Conservation (phyloP, 2,888 invertebrate genomes). For the Aspidiotus rigidus region DNA sequence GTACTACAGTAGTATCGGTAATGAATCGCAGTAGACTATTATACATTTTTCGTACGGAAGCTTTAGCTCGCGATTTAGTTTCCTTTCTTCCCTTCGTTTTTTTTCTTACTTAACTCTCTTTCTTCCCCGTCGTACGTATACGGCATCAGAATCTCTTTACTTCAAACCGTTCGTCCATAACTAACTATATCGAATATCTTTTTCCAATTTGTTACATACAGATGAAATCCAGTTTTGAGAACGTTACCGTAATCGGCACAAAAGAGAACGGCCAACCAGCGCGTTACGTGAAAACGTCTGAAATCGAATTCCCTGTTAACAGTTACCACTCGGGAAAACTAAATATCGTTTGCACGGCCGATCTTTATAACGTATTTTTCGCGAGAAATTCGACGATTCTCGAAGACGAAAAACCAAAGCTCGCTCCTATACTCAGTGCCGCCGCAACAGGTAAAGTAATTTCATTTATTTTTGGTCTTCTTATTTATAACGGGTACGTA, state of each 20-base stretch:
- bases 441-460: constrained; percentile 30
- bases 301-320: constrained; percentile 56
- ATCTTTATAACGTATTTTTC: constrained; percentile 58
- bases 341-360: constrained; percentile 57
- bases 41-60: too few species aligned
- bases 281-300: constrained; percentile 43
- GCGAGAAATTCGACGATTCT: constrained; percentile 54
- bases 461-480: not conserved
- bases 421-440: constrained; percentile 62
- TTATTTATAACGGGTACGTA: not conserved
- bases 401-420: constrained; percentile 65
- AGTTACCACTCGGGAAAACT: constrained; percentile 58
- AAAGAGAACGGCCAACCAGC: constrained; percentile 18
- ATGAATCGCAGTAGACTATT: too few species aligned
- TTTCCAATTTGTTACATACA: constrained; percentile 6
- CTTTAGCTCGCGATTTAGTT: too few species aligned
- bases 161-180: not conserved
- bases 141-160: not conserved
- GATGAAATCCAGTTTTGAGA: constrained; percentile 32
- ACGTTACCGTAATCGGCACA: constrained; percentile 8
- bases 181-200: constrained; percentile 4
- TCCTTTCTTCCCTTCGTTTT: not conserved
- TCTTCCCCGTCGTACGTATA: too few species aligned
- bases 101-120: not conserved
- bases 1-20: too few species aligned